Percentiles rank a stretch among this genome's conserved stretches.
These are phyloP conservation scores for Spondyliosoma cantharus DNA, from an alignment of 2,797 vertebrate species.

Conservation along the genomic window DNA sequence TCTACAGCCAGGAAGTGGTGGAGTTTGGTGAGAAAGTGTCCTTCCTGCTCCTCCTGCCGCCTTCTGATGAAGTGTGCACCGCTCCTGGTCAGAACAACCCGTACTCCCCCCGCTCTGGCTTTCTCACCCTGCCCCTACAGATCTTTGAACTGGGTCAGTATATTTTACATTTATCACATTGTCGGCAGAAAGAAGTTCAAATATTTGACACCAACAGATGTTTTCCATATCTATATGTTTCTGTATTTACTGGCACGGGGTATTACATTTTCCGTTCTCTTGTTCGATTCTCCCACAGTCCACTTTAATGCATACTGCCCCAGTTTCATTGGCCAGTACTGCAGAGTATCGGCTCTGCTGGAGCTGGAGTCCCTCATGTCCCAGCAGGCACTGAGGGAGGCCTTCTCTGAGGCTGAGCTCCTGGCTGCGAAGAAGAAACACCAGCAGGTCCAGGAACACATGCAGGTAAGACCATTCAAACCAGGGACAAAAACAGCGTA, in stretches of 20 bases:
- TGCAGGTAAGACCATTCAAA: constrained; percentile 84
- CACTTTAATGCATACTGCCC: constrained; percentile 90
- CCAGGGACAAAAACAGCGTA: background rate
- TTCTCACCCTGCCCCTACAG: constrained; percentile 91
- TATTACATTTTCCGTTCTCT: background rate
- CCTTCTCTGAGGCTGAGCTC: constrained; percentile 91
- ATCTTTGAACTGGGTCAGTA: constrained; percentile 92
- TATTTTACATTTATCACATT: background rate
- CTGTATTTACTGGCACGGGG: constrained; percentile 4
- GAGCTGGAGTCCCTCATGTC: constrained; percentile 93
- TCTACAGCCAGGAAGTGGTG: constrained; percentile 92
- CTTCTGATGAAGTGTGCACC: constrained; percentile 91
- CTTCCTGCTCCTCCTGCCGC: constrained; percentile 91
- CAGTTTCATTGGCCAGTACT: constrained; percentile 91
- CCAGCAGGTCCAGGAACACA: constrained; percentile 90
- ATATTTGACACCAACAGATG: constrained; percentile 8
- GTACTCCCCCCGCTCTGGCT: constrained; percentile 88
- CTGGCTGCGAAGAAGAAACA: constrained; percentile 89
- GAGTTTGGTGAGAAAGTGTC: constrained; percentile 92
- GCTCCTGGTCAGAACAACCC: constrained; percentile 92
- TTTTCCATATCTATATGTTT: constrained; percentile 1
- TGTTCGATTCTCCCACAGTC: constrained; percentile 77
- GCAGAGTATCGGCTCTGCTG: constrained; percentile 89
- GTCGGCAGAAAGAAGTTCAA: background rate
- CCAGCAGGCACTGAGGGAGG: constrained; percentile 92